phyloP scores from a whole-genome alignment of 1,140 invertebrate species.

The Drosophila funebris region DNA sequence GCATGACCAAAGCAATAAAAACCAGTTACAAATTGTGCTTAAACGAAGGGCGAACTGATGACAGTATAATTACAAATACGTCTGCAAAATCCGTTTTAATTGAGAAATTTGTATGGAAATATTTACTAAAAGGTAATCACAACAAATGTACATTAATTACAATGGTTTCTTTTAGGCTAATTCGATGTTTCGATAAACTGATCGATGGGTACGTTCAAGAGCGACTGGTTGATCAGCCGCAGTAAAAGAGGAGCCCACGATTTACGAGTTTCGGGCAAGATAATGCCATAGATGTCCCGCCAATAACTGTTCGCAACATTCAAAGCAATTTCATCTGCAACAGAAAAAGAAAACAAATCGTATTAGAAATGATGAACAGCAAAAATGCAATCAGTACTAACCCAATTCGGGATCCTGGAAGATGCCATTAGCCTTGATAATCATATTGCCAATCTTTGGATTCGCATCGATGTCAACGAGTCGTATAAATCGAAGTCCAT shows the following conservation, averaged over 20 bases:
- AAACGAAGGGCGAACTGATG: conserved; percentile 35
- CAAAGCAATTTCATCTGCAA: conserved; percentile 67
- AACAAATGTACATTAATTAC: conserved; percentile 12
- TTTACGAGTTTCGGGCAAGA: conserved; percentile 74
- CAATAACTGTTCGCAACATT: conserved; percentile 81
- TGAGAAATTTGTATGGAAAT: conserved; percentile 23
- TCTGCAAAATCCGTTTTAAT: conserved; percentile 6
- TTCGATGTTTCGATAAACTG: conserved; percentile 40
- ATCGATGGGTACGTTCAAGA: conserved; percentile 69
- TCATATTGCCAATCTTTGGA: conserved; percentile 67
- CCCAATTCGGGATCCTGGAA: conserved; percentile 79
- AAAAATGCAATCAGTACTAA: no score
- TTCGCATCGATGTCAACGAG: conserved; percentile 55
- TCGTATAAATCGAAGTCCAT: conserved; percentile 60
- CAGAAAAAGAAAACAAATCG: neutral
- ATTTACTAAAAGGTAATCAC: conserved; percentile 38
- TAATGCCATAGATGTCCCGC: conserved; percentile 73
- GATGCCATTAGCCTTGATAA: conserved; percentile 72
- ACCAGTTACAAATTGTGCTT: conserved; percentile 37
- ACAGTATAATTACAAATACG: conserved; percentile 28
- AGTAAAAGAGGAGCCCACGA: conserved; percentile 72
- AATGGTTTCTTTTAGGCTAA: neutral
- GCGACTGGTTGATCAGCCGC: conserved; percentile 61
- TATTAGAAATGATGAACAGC: neutral
- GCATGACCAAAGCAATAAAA: conserved; percentile 59